Evolutionary conservation across 2,797 vertebrate species (phyloP).

Genomic region (Tamandua tetradactyla): DNA sequence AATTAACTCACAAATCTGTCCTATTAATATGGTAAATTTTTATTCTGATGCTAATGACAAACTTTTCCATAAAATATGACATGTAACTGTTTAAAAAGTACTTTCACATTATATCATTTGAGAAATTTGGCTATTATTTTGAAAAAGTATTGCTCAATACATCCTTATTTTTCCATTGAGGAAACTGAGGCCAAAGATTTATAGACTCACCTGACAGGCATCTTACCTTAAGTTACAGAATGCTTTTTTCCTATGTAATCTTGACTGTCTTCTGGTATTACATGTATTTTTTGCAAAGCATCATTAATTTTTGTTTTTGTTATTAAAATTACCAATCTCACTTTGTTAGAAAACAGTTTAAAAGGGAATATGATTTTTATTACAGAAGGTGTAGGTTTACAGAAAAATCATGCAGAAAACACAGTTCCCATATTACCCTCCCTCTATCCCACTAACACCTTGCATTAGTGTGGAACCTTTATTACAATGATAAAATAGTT

Average conservation of each 20-base stretch:
- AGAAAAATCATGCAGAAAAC: not conserved
- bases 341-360: no score
- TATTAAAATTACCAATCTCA: no score
- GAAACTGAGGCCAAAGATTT: constrained; percentile 34
- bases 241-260: not conserved
- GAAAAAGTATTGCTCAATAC: not conserved
- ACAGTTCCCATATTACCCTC: no score
- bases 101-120: not conserved
- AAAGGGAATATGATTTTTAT: no score
- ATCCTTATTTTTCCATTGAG: not conserved
- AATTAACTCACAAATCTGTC: not conserved
- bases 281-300: not conserved
- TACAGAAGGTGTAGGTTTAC: no score
- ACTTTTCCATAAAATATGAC: not conserved
- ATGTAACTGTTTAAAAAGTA: not conserved
- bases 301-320: not conserved
- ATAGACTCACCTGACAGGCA: not conserved
- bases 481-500: no score
- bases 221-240: not conserved
- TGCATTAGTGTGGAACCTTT: no score
- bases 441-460: no score
- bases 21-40: not conserved
- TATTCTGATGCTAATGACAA: not conserved
- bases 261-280: not conserved
- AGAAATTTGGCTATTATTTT: not conserved